Base-by-base conservation (phyloP, 2,888 invertebrate species). In the Polietes domitor region DNA sequence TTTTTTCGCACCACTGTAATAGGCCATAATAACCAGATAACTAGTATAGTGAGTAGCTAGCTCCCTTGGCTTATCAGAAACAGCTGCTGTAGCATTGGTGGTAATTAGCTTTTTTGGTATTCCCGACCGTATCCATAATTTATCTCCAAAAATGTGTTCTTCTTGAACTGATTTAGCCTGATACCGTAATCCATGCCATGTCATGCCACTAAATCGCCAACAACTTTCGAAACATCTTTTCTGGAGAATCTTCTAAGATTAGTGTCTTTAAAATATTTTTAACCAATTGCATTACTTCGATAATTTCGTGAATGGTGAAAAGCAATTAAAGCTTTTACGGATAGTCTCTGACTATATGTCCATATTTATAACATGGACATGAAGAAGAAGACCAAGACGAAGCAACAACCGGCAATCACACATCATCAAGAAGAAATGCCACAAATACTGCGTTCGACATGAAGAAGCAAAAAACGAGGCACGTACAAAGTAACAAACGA, bases 161-260 rank as follows among this genome's bases (percentile, higher is more conserved):
- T n/a, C n/a, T n/a, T n/a, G n/a, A n/a, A n/a, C n/a, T n/a, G n/a
- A n/a, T n/a, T n/a, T n/a, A n/a, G n/a, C n/a, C n/a, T n/a, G n/a
- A n/a, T n/a, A n/a, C n/a, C n/a, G n/a, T n/a, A n/a, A n/a, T n/a
- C n/a, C n/a, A n/a, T n/a, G n/a, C n/a, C n/a, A n/a, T n/a, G n/a
- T 37, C 10, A 37, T 37, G 37, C 4, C 37, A 55, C 7, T 6
- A 21, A 55, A 21, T 55, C 7, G 53, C 21, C 53, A 15, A 21
- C 53, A 26, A 28, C 61, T 61, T 61, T 61, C 61, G 17, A 61
- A 61, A 61, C 61, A 28, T 61, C 32, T 61, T 61, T 61, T 26
- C 21, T 26, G 26, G 58, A n/a, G 12, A 47, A n/a, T 28, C 61
- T 28, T 17, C n/a, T n/a, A 61, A 61, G 61, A 28, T 61, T 28